These are phyloP conservation scores for Eulemur coronatus DNA, from an alignment of 2,797 vertebrate species.

Conservation along the genomic window DNA sequence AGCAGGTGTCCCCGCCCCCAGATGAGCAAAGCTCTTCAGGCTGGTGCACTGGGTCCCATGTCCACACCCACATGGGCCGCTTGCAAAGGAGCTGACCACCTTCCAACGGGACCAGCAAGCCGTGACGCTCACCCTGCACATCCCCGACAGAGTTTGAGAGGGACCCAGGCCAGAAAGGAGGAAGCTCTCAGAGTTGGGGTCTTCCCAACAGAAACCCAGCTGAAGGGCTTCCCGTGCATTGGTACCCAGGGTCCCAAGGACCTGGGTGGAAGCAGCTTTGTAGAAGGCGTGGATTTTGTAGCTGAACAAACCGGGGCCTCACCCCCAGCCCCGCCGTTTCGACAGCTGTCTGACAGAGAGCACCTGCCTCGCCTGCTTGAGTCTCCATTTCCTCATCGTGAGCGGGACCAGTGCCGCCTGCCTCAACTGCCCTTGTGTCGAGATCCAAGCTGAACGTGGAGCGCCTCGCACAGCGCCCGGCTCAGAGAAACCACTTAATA, in stretches of 20 bases:
- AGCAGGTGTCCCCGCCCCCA: not conserved
- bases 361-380: no score
- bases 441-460: not conserved
- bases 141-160: not conserved
- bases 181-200: not conserved
- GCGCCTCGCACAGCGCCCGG: accelerated
- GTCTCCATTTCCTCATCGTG: not conserved
- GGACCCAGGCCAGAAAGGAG: not conserved
- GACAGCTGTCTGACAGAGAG: not conserved
- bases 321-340: not conserved
- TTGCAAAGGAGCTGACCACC: not conserved
- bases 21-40: no score
- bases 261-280: not conserved
- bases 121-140: accelerated
- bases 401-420: accelerated
- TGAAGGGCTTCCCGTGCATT: accelerated
- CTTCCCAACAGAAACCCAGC: not conserved
- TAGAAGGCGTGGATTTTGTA: not conserved
- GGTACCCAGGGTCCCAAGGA: accelerated
- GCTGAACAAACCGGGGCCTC: not conserved
- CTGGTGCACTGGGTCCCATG: accelerated
- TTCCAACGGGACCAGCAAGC: not conserved
- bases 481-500: not conserved
- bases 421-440: not conserved
- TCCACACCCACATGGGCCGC: not conserved